phyloP scores from a whole-genome alignment of 1,140 invertebrate genomes.

The Papilio aristodemus region DNA sequence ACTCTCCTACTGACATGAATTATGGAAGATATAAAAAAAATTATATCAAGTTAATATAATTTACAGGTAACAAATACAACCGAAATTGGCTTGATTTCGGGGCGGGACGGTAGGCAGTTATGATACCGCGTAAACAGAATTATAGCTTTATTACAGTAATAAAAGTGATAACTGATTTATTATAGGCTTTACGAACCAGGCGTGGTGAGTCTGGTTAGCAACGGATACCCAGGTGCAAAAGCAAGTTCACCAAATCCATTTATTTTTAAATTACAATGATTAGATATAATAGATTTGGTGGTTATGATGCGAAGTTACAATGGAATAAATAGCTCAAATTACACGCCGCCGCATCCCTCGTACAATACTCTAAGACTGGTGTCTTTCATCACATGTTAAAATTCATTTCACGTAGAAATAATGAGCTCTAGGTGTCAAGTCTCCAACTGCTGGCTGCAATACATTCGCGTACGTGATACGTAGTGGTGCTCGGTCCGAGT shows the following conservation, averaged over 20 bases:
- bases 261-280: too few species aligned
- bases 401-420: slow-evolving; percentile 17
- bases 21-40: background rate
- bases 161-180: slow-evolving; percentile 52
- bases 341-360: too few species aligned
- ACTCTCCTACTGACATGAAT: too few species aligned
- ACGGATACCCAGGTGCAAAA: background rate
- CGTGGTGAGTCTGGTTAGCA: slow-evolving; percentile 1
- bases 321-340: too few species aligned
- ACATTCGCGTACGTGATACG: slow-evolving; percentile 1
- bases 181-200: slow-evolving; percentile 40
- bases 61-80: slow-evolving; percentile 28
- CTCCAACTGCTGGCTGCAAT: background rate
- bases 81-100: slow-evolving; percentile 27
- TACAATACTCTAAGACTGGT: too few species aligned
- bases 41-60: slow-evolving; percentile 38
- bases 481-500: background rate
- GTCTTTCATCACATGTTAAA: background rate
- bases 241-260: background rate
- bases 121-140: slow-evolving; percentile 48
- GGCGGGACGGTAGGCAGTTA: slow-evolving; percentile 22
- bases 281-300: too few species aligned
- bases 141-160: slow-evolving; percentile 46
- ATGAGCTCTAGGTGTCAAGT: slow-evolving; percentile 13
- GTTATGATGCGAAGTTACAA: too few species aligned